These are phyloP conservation scores for Rallus limicola DNA, from an alignment of 2,113 vertebrate species.

Conservation along the genomic window DNA sequence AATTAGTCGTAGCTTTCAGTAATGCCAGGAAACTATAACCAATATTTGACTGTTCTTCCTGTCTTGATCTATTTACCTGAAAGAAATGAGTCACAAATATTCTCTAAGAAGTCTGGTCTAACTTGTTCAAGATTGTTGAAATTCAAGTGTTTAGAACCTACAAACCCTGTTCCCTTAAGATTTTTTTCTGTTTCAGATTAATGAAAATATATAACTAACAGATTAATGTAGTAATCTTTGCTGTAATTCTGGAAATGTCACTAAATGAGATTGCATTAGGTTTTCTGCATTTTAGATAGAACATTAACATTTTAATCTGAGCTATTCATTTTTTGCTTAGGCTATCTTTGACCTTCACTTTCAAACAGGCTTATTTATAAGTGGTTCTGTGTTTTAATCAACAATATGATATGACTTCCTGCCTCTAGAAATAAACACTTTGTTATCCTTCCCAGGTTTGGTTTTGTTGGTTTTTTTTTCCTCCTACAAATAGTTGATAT, in stretches of 20 bases:
- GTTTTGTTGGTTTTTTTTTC: not conserved
- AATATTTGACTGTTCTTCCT: not conserved
- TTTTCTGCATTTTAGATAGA: constrained; percentile 10
- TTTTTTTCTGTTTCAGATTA: not conserved
- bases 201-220: not conserved
- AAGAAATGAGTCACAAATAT: not conserved
- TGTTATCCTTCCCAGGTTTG: not conserved
- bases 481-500: not conserved
- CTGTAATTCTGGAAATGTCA: not conserved
- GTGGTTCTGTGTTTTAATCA: not conserved
- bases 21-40: not conserved
- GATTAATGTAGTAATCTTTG: not conserved
- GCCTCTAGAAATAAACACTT: not conserved
- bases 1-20: not conserved
- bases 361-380: constrained; percentile 16
- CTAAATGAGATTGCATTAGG: not conserved
- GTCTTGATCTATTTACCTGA: not conserved
- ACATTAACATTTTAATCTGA: constrained; percentile 44
- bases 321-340: constrained; percentile 33
- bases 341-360: constrained; percentile 39
- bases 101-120: not conserved
- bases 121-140: not conserved
- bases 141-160: not conserved
- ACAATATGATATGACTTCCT: not conserved
- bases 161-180: not conserved